Evolutionary conservation across 2,113 vertebrate genomes (phyloP), one percentile per base, ranked within the genome.

Genomic region (Zeus faber): DNA sequence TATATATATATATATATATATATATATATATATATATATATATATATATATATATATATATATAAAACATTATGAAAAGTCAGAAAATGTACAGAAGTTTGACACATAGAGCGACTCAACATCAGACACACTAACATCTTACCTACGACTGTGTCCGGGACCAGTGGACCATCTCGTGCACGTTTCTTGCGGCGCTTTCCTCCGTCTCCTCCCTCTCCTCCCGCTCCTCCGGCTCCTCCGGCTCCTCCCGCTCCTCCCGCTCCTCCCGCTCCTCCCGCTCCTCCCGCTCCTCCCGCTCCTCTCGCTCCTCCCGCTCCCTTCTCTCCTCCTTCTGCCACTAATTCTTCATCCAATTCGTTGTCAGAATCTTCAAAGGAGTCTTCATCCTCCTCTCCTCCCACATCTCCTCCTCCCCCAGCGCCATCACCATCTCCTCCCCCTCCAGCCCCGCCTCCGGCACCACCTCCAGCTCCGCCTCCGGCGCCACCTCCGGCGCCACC

Each of bases 141-240:
- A 90, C 88, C 89, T 84, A 49, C 54, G 5, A 65, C 63, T 21
- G 70, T 75, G 0, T 89, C 84, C 31, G 73, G 49, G 27, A 77
- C 62, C 18, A 83, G 74, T 49, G 61, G 51, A 16, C 73, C 78
- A 4, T 39, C 62, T 77, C 49, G 58, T 2, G n/a, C 56, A 14
- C 51, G 72, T 35, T 75, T 88, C 24, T 39, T 80, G 22, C 37
- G 47, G 22, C 37, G 47, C 66, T 58, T 67, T 10, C 46, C 60
- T 7, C 2, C 54, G 27, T 23, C 65, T 8, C 24, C 50, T 37
- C 2, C 67, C 0, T 2, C n/a, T 13, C 29, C 24, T 5, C 11
- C 31, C 5, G n/a, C 13, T 16, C 22, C 47, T 10, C 17, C 39
- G 29, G 20, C 37, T 20, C 50, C 43, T 2, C 2, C n/a, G 13